Evolutionary conservation across 2,888 invertebrate genomes (phyloP).

Genomic region (Sinohyriopsis cumingii): DNA sequence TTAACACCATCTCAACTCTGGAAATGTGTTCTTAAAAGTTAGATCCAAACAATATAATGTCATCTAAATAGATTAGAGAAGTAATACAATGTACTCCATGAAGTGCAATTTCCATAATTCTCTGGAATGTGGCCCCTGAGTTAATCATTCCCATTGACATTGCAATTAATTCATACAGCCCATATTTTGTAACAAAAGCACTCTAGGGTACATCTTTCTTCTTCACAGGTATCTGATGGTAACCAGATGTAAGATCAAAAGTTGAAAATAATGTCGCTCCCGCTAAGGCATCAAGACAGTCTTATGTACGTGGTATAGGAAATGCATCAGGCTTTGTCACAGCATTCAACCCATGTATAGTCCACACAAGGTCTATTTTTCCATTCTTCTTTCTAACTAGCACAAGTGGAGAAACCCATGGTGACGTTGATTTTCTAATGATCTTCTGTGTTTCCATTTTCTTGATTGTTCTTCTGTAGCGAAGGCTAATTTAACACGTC

Average conservation of each 20-base stretch:
- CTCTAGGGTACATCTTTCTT: slow-evolving; percentile 28
- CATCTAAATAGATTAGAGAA: slow-evolving; percentile 22
- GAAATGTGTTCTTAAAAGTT: slow-evolving; percentile 18
- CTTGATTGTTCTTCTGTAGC: slow-evolving; percentile 8
- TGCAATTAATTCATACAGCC: slow-evolving; percentile 10
- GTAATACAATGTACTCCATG: slow-evolving; percentile 19
- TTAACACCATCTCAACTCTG: slow-evolving; percentile 11
- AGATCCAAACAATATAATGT: slow-evolving; percentile 11
- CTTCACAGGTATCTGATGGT: slow-evolving; percentile 30
- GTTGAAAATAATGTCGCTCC: slow-evolving; percentile 22
- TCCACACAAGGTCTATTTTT: slow-evolving; percentile 22
- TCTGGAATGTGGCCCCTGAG: slow-evolving; percentile 16
- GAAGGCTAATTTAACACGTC: too few species aligned
- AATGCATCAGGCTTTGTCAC: slow-evolving; percentile 19
- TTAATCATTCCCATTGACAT: slow-evolving; percentile 15
- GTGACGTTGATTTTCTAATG: slow-evolving; percentile 12
- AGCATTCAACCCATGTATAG: slow-evolving; percentile 17
- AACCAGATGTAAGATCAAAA: slow-evolving; percentile 26
- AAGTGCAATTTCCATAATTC: slow-evolving; percentile 12
- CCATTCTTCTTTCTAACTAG: slow-evolving; percentile 17
- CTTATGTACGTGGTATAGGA: slow-evolving; percentile 24
- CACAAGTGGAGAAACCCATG: slow-evolving; percentile 17
- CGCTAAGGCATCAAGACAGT: slow-evolving; percentile 13
- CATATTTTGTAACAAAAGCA: slow-evolving; percentile 29
- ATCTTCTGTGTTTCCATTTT: slow-evolving; percentile 16